A percentile compares a stretch with the other conserved stretches of the same genome.
Evolutionary conservation across 2,113 vertebrate species (phyloP).

Genomic region (Eretmochelys imbricata): DNA sequence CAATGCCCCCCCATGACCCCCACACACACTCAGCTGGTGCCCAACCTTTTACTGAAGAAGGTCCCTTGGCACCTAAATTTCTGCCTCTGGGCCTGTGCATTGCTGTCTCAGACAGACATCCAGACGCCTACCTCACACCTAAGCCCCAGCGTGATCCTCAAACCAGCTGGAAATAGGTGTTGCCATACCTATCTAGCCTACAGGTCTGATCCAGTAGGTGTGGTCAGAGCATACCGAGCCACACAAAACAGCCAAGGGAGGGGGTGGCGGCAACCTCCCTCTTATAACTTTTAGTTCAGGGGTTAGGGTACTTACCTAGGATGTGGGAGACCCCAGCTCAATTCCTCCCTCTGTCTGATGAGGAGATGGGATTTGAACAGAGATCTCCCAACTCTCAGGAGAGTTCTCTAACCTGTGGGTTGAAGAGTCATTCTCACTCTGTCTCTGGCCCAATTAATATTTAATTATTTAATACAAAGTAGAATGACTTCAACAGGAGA

Average conservation of each 20-base stretch:
- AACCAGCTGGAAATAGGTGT: background rate
- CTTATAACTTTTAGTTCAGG: background rate
- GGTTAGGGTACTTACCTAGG: background rate
- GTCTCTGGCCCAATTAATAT: background rate
- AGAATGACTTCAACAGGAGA: too few species aligned
- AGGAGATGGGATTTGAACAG: background rate
- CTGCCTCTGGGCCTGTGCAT: background rate
- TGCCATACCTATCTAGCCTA: background rate
- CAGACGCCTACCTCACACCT: background rate
- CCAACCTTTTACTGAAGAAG: background rate
- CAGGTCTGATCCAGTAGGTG: background rate
- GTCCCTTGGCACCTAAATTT: background rate
- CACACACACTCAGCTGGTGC: background rate
- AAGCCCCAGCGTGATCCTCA: background rate
- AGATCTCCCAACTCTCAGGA: background rate
- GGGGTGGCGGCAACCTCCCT: background rate
- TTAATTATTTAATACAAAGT: too few species aligned
- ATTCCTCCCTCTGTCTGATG: background rate
- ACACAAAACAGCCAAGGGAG: background rate
- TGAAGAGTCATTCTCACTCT: background rate
- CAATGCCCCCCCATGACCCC: too few species aligned
- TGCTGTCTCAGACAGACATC: background rate
- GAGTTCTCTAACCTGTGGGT: background rate
- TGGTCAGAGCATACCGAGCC: background rate
- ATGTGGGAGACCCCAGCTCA: background rate